phyloP scores from a whole-genome alignment of 2,113 vertebrate genomes.

The Perccottus glenii region DNA sequence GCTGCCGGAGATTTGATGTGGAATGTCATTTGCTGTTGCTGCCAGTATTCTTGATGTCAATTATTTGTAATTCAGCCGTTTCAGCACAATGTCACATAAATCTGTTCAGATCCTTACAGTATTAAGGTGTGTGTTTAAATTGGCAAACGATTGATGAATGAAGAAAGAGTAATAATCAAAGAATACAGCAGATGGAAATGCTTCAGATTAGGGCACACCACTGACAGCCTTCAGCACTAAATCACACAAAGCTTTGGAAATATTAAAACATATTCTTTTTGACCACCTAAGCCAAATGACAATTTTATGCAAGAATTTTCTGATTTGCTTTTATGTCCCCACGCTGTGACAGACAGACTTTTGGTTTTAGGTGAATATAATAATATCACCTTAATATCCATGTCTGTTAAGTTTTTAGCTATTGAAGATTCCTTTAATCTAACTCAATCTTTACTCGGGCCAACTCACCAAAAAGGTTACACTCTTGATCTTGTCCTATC shows the following conservation, averaged over 20 bases:
- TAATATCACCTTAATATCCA: no score
- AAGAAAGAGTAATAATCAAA: background rate
- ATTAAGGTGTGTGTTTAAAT: background rate
- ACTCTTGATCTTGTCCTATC: no score
- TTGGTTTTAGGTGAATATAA: no score
- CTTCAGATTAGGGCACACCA: background rate
- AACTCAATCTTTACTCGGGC: no score
- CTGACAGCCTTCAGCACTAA: background rate
- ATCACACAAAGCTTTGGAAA: background rate
- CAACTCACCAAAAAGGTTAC: no score
- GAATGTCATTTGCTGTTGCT: conserved; percentile 2
- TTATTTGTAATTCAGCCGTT: conserved; percentile 17
- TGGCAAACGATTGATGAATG: background rate
- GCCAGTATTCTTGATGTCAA: conserved; percentile 4
- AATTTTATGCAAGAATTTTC: no score
- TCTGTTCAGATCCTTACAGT: background rate
- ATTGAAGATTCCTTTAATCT: no score
- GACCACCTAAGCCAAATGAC: no score
- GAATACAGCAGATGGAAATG: background rate
- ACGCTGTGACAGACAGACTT: no score
- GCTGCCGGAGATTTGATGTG: conserved; percentile 11
- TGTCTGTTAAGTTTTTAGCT: no score
- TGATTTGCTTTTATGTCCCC: no score
- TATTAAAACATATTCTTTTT: conserved; percentile 1
- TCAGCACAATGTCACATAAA: background rate